Percentiles rank a stretch among this genome's conserved stretches.
Conservation (phyloP, 1,140 invertebrate species). For the Centruroides vittatus region DNA sequence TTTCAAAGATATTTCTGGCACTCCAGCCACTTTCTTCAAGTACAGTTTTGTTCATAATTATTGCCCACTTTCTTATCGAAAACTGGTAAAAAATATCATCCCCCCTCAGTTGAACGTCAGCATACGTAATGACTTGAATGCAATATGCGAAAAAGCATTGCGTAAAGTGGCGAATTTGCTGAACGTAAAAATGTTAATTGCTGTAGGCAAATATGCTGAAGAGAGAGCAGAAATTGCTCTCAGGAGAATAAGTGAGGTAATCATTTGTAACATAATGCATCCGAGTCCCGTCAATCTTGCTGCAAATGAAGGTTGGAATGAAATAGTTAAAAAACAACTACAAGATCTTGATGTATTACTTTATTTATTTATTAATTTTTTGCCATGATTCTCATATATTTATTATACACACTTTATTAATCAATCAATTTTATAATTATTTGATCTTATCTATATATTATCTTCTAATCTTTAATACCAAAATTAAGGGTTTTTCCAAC, state of each 20-base stretch:
- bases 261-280: slow-evolving; percentile 57
- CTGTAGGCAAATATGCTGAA: slow-evolving; percentile 62
- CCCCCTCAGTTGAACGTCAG: slow-evolving; percentile 49
- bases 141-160: slow-evolving; percentile 48
- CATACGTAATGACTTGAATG: slow-evolving; percentile 38
- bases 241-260: slow-evolving; percentile 22
- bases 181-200: slow-evolving; percentile 52
- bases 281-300: slow-evolving; percentile 64
- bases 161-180: slow-evolving; percentile 49
- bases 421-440: too few relatives aligned
- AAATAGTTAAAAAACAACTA: slow-evolving; percentile 49
- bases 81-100: slow-evolving; percentile 64
- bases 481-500: too few relatives aligned
- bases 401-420: too few relatives aligned
- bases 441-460: too few relatives aligned
- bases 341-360: slow-evolving; percentile 43
- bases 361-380: too few relatives aligned
- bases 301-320: slow-evolving; percentile 60
- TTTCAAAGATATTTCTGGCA: slow-evolving; percentile 49
- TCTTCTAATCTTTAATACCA: too few relatives aligned
- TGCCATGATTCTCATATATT: too few relatives aligned
- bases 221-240: neutral
- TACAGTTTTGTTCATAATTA: slow-evolving; percentile 75
- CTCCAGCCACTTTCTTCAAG: slow-evolving; percentile 60
- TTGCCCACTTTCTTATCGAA: slow-evolving; percentile 67